phyloP scores from a whole-genome alignment of 2,113 vertebrate species.

The Monarcha castaneiventris region DNA sequence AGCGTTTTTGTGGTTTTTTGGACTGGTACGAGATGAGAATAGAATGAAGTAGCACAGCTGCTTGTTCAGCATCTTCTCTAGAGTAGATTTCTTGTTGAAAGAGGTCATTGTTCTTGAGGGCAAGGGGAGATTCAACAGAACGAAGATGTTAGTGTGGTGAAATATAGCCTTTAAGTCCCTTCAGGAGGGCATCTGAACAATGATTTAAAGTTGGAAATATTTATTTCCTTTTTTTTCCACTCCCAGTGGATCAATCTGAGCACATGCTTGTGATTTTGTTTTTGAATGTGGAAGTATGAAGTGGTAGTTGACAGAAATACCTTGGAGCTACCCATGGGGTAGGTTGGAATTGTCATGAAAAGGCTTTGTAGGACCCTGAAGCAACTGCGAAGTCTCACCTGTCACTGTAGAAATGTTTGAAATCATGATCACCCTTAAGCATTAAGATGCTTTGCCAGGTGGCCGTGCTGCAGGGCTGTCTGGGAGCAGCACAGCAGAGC shows the following conservation, averaged over 20 bases:
- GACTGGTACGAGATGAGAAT: neutral
- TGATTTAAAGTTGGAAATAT: neutral
- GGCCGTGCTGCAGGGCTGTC: neutral
- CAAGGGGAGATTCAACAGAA: neutral
- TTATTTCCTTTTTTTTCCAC: fast-evolving
- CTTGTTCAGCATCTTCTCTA: neutral
- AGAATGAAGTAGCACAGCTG: neutral
- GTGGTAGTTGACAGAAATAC: neutral
- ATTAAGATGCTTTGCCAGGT: neutral
- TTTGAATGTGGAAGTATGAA: neutral
- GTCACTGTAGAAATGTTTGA: neutral
- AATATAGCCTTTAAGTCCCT: neutral
- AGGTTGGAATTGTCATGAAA: neutral
- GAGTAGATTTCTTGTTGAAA: neutral
- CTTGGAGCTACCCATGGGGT: neutral
- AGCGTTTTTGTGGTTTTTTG: neutral
- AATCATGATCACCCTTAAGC: neutral
- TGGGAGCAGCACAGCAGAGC: neutral
- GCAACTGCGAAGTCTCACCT: neutral
- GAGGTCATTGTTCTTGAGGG: neutral
- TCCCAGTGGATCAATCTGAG: neutral
- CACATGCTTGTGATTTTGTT: neutral
- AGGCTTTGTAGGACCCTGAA: neutral
- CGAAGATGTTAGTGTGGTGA: neutral
- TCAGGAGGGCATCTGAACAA: neutral